Conservation (phyloP, 2,888 invertebrate species). For the Aphidius colemani region DNA sequence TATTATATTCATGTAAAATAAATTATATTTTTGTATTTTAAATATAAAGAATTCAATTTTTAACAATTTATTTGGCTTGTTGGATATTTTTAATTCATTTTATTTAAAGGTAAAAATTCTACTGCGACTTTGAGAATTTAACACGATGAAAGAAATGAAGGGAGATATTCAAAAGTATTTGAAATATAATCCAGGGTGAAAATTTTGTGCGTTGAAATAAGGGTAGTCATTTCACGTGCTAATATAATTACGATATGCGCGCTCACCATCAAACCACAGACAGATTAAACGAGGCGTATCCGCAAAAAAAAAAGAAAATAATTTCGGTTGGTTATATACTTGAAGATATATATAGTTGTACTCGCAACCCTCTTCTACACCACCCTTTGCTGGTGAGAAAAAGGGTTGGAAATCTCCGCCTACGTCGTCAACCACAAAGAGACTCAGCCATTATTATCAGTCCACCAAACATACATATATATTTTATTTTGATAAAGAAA, state of each 20-base stretch:
- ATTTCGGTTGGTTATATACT: too few relatives aligned
- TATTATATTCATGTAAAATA: neutral
- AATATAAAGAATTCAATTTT: conserved; percentile 58
- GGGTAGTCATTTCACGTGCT: conserved; percentile 28
- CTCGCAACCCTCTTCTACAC: neutral
- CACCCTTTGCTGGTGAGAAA: conserved; percentile 31
- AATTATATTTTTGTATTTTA: conserved; percentile 24
- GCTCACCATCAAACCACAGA: conserved; percentile 39
- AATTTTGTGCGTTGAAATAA: neutral
- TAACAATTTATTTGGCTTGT: conserved; percentile 47
- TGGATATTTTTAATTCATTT: conserved; percentile 25
- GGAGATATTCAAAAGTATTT: neutral
- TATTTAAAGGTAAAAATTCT: neutral
- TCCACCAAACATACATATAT: conserved; percentile 11
- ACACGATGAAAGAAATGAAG: neutral
- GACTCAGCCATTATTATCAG: neutral
- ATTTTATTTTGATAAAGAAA: too few relatives aligned
- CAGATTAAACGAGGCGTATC: conserved; percentile 51
- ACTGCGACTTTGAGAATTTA: neutral
- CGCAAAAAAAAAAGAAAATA: conserved; percentile 28
- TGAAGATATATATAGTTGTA: too few relatives aligned
- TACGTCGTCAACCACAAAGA: conserved; percentile 16
- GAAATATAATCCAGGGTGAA: neutral
- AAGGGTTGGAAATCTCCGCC: conserved; percentile 41
- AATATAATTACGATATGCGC: conserved; percentile 54